These are phyloP conservation scores for Hippocampus barbouri DNA, from an alignment of 2,113 vertebrate species.

Conservation along the genomic window DNA sequence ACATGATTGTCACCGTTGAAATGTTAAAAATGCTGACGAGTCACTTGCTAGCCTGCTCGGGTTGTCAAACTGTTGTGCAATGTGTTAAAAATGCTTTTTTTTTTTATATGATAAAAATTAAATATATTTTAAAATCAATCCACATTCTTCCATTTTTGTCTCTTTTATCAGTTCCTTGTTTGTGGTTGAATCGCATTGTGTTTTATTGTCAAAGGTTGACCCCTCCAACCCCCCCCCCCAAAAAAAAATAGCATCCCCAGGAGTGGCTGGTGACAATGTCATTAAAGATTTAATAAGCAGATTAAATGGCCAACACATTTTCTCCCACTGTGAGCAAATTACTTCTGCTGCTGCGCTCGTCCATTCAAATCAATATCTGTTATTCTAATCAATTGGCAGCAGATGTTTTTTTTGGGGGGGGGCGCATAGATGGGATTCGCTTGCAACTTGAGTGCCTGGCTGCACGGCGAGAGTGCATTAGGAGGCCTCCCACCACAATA, in stretches of 20 bases:
- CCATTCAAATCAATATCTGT: slow-evolving; percentile 58
- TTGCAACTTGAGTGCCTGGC: slow-evolving; percentile 47
- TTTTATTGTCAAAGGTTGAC: background rate
- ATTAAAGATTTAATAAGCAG: slow-evolving; percentile 56
- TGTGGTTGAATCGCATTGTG: background rate
- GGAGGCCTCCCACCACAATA: slow-evolving; percentile 33
- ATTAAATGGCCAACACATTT: slow-evolving; percentile 40
- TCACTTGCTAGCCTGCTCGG: background rate
- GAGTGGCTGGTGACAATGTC: slow-evolving; percentile 9
- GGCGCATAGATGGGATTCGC: slow-evolving; percentile 38
- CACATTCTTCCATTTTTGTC: no score
- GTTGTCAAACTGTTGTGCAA: background rate
- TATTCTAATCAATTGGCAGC: slow-evolving; percentile 61
- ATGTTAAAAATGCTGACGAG: slow-evolving; percentile 25
- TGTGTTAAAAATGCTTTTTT: no score
- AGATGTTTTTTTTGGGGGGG: slow-evolving; percentile 43
- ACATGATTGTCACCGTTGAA: slow-evolving; percentile 11
- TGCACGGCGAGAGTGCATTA: slow-evolving; percentile 31
- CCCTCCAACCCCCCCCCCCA: background rate
- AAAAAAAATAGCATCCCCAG: background rate
- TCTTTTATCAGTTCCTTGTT: background rate
- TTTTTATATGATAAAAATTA: no score
- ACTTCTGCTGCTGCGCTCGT: slow-evolving; percentile 35
- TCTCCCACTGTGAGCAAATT: slow-evolving; percentile 33
- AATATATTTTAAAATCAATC: no score